phyloP scores from a whole-genome alignment of 2,113 vertebrate species.

The Notothenia rossii region DNA sequence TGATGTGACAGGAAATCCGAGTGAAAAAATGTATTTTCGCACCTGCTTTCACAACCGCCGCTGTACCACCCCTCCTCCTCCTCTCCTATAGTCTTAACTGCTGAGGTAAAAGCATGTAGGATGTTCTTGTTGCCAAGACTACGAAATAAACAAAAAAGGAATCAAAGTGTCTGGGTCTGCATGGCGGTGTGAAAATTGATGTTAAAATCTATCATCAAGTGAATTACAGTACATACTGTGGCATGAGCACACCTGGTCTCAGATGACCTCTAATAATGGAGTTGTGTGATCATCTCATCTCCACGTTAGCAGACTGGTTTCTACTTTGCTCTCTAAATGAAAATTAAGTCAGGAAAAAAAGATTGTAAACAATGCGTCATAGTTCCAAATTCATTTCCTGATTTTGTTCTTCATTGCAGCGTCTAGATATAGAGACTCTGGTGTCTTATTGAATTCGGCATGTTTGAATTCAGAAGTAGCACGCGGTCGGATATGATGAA shows the following conservation, averaged over 20 bases:
- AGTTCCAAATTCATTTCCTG: not conserved
- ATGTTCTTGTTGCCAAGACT: conserved; percentile 64
- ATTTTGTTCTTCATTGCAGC: conserved; percentile 15
- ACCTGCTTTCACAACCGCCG: conserved; percentile 67
- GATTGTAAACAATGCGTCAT: conserved; percentile 13
- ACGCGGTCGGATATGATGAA: conserved; percentile 15
- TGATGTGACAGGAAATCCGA: conserved; percentile 74
- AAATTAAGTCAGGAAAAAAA: conserved; percentile 51
- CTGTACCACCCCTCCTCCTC: conserved; percentile 13
- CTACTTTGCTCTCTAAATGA: conserved; percentile 26
- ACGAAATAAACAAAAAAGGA: conserved; percentile 59
- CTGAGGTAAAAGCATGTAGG: conserved; percentile 32
- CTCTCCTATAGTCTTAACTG: conserved; percentile 11
- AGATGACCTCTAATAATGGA: conserved; percentile 50
- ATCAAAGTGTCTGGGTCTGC: conserved; percentile 52
- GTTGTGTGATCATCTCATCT: conserved; percentile 48
- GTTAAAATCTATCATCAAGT: conserved; percentile 62
- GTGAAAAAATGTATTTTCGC: conserved; percentile 66
- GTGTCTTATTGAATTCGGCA: conserved; percentile 48
- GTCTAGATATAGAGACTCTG: conserved; percentile 22
- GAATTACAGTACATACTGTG: conserved; percentile 46
- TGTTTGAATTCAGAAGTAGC: conserved; percentile 21
- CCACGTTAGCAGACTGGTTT: conserved; percentile 37
- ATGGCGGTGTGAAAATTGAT: conserved; percentile 43
- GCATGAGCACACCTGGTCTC: conserved; percentile 61